Base-by-base conservation (phyloP, 2,888 invertebrate species). In the Netelia fuscicornis region DNA sequence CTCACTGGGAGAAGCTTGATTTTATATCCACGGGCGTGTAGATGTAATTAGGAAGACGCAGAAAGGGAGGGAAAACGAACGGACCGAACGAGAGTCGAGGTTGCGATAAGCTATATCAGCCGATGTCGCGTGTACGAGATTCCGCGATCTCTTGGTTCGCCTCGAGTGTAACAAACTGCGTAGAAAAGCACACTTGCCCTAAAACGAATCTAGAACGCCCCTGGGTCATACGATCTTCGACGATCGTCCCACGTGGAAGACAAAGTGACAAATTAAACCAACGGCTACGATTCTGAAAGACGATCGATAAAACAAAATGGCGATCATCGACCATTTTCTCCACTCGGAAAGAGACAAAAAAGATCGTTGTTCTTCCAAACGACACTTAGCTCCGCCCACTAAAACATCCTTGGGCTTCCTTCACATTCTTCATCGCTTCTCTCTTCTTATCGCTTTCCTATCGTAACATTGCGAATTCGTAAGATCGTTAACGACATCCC, bases 1-100 rank as follows among this genome's bases (percentile, higher is more conserved):
- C 25, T 44, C 23, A 48, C 42, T 42, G 48, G 37, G 52, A n/a
- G 37, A 37, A 37, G 48, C 13, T 62, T 30, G 44, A 56, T n/a
- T 20, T 17, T 64, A 62, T 54, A 30, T 23, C 17, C 25, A 10
- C 70, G 13, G 0, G 37, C 30, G 52, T 54, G 64, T 64, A 37
- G 64, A 64, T 64, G 64, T 52, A 64, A 75, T 75, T 37, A 75
- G 64, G 75, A 65, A 64, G 25, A 58, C 62, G 25, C 20, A 70
- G 70, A 37, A 17, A 30, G 44, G 17, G 70, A 58, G 58, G 58
- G 68, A 48, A 25, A n/a, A n/a, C 8, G 13, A 37, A 37, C 30
- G 1, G 37, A 64, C 58, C 23, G 23, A 25, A 25, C 30, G 37
- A 37, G 37, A n/a, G 37, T 6, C 37, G 37, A 37, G 37, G 37